Evolutionary conservation across 1,140 invertebrate species (phyloP).

Genomic region (Ooceraea biroi): DNA sequence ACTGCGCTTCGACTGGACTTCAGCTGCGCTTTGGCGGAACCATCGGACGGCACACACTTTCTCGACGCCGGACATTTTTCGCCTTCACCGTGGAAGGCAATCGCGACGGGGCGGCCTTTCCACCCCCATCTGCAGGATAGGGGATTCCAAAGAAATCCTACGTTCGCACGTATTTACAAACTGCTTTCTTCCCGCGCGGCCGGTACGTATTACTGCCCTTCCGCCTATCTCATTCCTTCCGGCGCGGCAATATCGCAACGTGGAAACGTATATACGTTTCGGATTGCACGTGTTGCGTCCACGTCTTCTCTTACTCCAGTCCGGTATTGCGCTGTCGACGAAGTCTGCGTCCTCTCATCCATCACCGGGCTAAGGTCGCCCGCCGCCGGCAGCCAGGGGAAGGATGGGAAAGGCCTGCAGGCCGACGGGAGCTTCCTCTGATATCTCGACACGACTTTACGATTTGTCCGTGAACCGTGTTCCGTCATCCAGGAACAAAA

Average conservation of each 20-base stretch:
- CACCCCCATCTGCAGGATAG: not conserved
- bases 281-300: constrained; percentile 74
- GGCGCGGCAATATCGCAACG: constrained; percentile 62
- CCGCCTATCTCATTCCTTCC: constrained; percentile 42
- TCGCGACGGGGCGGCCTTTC: constrained; percentile 1
- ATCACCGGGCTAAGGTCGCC: constrained; percentile 71
- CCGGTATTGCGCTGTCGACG: constrained; percentile 76
- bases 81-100: not conserved
- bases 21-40: not conserved
- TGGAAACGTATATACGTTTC: constrained; percentile 61
- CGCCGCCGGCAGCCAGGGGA: constrained; percentile 14
- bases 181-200: constrained; percentile 25
- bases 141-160: constrained; percentile 32
- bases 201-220: constrained; percentile 35
- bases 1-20: too few relatives aligned
- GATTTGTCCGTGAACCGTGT: constrained; percentile 64
- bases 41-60: not conserved
- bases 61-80: not conserved
- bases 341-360: constrained; percentile 76
- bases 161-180: constrained; percentile 30
- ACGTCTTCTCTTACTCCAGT: constrained; percentile 45
- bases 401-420: constrained; percentile 46
- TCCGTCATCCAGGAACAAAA: constrained; percentile 51
- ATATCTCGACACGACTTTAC: constrained; percentile 55
- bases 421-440: constrained; percentile 50